These are phyloP conservation scores for Leptogaster cylindrica DNA, from an alignment of 2,888 invertebrate genomes.

Conservation along the genomic window DNA sequence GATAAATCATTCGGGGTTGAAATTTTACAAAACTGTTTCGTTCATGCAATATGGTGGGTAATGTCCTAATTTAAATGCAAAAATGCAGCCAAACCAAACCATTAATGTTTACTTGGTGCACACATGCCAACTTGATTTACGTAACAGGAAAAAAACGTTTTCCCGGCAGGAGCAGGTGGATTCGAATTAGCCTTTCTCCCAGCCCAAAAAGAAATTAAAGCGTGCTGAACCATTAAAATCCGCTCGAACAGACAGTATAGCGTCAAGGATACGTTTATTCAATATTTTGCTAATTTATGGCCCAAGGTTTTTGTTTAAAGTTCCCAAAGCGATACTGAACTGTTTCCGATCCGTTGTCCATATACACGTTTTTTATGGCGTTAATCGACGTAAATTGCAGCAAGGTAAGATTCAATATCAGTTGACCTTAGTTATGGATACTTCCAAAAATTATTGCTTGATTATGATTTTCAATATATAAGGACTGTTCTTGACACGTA, in stretches of 20 bases:
- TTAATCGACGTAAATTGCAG: too few species aligned
- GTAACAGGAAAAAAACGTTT: constrained; percentile 19
- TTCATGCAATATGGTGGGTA: constrained; percentile 44
- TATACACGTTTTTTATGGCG: too few species aligned
- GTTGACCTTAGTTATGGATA: too few species aligned
- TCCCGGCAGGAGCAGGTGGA: background rate
- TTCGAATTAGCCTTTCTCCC: constrained; percentile 10
- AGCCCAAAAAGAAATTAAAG: constrained; percentile 30
- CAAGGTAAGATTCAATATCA: too few species aligned
- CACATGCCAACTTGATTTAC: constrained; percentile 32
- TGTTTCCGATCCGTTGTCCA: too few species aligned
- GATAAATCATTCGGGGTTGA: constrained; percentile 33
- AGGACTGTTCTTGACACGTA: too few species aligned
- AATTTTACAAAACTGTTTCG: constrained; percentile 39
- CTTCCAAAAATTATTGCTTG: too few species aligned
- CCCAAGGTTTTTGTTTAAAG: constrained; percentile 36
- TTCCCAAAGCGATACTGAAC: background rate
- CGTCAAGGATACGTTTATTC: constrained; percentile 41
- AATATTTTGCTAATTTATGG: constrained; percentile 40
- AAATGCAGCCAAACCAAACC: constrained; percentile 42
- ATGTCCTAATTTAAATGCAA: constrained; percentile 47
- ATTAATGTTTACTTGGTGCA: constrained; percentile 39
- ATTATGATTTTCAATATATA: too few species aligned
- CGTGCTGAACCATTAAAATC: constrained; percentile 28
- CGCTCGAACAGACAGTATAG: constrained; percentile 7